Conservation (phyloP, 1,140 invertebrate species). For the Diabrotica undecimpunctata region DNA sequence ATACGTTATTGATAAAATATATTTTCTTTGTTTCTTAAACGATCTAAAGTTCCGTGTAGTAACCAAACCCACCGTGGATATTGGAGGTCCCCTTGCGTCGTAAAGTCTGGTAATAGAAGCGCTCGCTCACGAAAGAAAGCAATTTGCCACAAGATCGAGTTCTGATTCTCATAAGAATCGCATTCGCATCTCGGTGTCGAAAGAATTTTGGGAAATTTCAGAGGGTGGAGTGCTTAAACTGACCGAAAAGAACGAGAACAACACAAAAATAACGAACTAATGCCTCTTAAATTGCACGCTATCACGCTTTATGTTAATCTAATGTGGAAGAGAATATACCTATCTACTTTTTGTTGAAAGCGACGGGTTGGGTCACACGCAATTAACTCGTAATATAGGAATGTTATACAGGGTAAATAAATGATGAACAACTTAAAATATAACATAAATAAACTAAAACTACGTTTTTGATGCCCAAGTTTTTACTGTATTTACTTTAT, state of each 20-base stretch:
- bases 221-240: neutral
- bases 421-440: too few species aligned
- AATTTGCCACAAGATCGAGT: neutral
- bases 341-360: neutral
- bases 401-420: too few species aligned
- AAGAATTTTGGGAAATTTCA: neutral
- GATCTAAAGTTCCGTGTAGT: too few species aligned
- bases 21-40: too few species aligned
- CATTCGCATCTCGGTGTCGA: neutral
- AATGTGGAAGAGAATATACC: neutral
- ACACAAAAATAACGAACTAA: constrained; percentile 11
- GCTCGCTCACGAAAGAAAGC: neutral
- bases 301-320: constrained; percentile 20
- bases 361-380: constrained; percentile 11
- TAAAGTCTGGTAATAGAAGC: too few species aligned
- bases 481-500: too few species aligned
- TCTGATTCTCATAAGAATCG: constrained; percentile 2
- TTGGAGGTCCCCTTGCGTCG: too few species aligned
- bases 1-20: too few species aligned
- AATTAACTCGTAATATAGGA: neutral
- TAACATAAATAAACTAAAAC: too few species aligned
- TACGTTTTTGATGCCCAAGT: too few species aligned
- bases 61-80: too few species aligned
- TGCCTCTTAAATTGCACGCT: constrained; percentile 15
- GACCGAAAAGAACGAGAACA: too few species aligned